Evolutionary conservation across 2,888 invertebrate species (phyloP).

Genomic region (Amblyjoppa fuscipennis): DNA sequence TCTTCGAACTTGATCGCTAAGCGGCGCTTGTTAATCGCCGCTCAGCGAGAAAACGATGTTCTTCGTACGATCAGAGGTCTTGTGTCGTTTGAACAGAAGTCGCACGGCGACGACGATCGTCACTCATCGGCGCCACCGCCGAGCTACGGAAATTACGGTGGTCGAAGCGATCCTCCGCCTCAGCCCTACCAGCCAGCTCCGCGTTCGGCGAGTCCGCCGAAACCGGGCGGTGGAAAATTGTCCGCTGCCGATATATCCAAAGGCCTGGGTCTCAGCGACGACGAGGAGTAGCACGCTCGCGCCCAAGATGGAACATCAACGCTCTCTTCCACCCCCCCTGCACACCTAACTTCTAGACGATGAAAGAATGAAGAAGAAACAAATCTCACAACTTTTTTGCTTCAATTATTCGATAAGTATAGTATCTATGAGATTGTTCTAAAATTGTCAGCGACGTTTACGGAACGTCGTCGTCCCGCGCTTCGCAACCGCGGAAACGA

Average conservation of each 20-base stretch:
- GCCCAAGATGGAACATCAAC: neutral
- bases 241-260: slow-evolving; percentile 83
- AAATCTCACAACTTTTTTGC: slow-evolving; percentile 4
- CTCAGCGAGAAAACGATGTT: neutral
- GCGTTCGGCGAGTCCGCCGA: slow-evolving; percentile 71
- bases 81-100: slow-evolving; percentile 69
- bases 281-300: slow-evolving; percentile 64
- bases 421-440: neutral
- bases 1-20: neutral
- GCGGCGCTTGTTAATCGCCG: neutral
- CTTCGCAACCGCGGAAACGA: neutral
- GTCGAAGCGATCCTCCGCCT: slow-evolving; percentile 63
- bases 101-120: slow-evolving; percentile 71
- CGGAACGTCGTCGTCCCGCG: neutral
- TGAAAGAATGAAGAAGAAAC: neutral
- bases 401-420: slow-evolving; percentile 23
- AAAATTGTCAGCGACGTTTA: neutral
- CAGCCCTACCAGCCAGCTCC: slow-evolving; percentile 67
- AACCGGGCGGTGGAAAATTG: slow-evolving; percentile 77
- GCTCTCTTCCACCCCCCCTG: neutral
- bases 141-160: slow-evolving; percentile 64
- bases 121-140: slow-evolving; percentile 69
- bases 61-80: slow-evolving; percentile 19
- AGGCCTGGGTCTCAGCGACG: slow-evolving; percentile 81
- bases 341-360: neutral